phyloP scores from a whole-genome alignment of 2,797 vertebrate genomes.

The Centropyge bicolor region DNA sequence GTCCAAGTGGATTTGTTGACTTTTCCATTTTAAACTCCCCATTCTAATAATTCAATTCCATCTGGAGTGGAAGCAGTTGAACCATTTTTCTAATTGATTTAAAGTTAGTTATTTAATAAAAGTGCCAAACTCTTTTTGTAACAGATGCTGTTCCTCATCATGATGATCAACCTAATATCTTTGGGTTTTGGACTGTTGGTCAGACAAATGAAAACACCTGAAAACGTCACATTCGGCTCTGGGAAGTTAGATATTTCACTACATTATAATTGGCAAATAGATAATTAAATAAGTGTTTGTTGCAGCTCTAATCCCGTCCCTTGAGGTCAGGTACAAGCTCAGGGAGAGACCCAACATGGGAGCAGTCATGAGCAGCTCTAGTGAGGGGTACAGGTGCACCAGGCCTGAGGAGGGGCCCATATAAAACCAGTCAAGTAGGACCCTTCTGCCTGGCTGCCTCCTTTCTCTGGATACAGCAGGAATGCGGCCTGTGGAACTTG shows the following conservation, averaged over 20 bases:
- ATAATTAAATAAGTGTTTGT: background rate
- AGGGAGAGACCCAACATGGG: slow-evolving; percentile 25
- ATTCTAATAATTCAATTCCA: background rate
- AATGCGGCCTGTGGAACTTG: slow-evolving; percentile 86
- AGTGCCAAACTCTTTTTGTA: background rate
- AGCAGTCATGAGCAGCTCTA: slow-evolving; percentile 40
- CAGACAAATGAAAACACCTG: background rate
- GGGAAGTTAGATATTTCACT: background rate
- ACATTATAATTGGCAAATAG: background rate
- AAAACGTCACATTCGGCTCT: background rate
- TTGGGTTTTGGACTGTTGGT: background rate
- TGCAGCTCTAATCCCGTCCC: background rate
- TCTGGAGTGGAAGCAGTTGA: too few species aligned
- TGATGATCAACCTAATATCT: background rate
- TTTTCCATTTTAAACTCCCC: background rate
- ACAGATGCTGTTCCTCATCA: background rate
- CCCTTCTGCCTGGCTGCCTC: slow-evolving; percentile 88
- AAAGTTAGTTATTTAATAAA: background rate
- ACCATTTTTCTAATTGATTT: background rate
- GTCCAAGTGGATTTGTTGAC: background rate
- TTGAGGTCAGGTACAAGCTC: slow-evolving; percentile 55
- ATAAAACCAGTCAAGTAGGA: slow-evolving; percentile 86
- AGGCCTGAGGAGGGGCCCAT: slow-evolving; percentile 70
- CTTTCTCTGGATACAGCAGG: slow-evolving; percentile 85
- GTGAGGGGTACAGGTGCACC: slow-evolving; percentile 82